Conservation (phyloP, 2,797 vertebrate genomes). For the Heteromormyrus szaboi region DNA sequence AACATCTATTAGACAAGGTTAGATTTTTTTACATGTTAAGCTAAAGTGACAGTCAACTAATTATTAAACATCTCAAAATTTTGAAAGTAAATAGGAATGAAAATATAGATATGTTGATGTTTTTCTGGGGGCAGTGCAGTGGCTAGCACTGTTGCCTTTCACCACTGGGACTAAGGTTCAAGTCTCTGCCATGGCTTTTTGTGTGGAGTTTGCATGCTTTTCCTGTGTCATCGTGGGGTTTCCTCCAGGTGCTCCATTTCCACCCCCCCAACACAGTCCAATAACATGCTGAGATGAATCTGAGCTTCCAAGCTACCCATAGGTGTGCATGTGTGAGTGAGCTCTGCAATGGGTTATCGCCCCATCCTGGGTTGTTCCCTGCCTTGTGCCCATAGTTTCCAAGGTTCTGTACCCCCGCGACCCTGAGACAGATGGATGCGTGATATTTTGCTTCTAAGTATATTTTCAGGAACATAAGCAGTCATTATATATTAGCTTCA, state of each 20-base stretch:
- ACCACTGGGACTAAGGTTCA: not conserved
- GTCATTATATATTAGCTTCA: not conserved
- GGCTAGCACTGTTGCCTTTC: not conserved
- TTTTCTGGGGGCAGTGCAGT: not conserved
- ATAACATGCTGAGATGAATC: not conserved
- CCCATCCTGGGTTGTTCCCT: not conserved
- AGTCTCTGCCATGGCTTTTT: not conserved
- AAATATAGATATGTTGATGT: not conserved
- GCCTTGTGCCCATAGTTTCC: not conserved
- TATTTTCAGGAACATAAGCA: not conserved
- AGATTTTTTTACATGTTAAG: not conserved
- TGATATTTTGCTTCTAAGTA: not conserved
- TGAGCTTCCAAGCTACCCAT: not conserved
- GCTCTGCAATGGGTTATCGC: not conserved
- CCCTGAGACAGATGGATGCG: not conserved
- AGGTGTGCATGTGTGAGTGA: not conserved
- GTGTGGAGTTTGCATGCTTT: not conserved
- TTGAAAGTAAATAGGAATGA: not conserved
- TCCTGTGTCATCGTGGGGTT: not conserved
- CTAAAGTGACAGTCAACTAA: not conserved
- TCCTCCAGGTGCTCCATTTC: not conserved
- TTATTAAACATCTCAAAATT: not conserved
- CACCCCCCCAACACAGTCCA: not conserved
- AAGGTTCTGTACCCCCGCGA: not conserved
- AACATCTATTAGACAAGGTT: not conserved